Percentiles rank a stretch among this genome's conserved stretches.
These are phyloP conservation scores for Helicoverpa armigera DNA, from an alignment of 1,140 invertebrate species.

Conservation along the genomic window DNA sequence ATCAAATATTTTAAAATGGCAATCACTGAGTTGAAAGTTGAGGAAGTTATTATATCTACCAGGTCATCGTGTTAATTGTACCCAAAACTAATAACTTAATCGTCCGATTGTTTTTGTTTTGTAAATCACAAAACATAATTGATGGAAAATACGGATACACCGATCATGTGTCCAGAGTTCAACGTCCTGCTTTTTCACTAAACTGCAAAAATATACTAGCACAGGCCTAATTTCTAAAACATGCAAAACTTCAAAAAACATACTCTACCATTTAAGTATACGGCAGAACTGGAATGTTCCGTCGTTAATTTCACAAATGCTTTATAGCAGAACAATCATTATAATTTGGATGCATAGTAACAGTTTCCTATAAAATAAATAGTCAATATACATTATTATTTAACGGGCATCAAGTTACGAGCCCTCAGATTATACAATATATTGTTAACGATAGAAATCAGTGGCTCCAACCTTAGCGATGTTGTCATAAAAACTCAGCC, in stretches of 20 bases:
- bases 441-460: slow-evolving; percentile 20
- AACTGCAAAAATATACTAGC: too few species aligned
- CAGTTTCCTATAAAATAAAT: background rate
- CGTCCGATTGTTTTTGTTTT: slow-evolving; percentile 44
- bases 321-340: background rate
- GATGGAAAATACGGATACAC: background rate
- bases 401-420: slow-evolving; percentile 18
- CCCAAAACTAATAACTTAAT: slow-evolving; percentile 61
- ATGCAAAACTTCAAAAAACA: background rate
- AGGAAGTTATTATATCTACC: slow-evolving; percentile 42
- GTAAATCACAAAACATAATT: background rate
- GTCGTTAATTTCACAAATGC: slow-evolving; percentile 9
- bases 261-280: background rate
- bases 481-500: slow-evolving; percentile 5
- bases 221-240: too few species aligned
- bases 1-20: slow-evolving; percentile 9
- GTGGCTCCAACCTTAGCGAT: background rate
- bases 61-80: slow-evolving; percentile 65
- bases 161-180: too few species aligned
- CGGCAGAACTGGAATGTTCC: background rate
- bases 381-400: background rate
- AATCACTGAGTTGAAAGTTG: background rate
- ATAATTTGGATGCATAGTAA: slow-evolving; percentile 6
- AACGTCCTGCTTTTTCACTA: too few species aligned
- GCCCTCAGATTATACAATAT: slow-evolving; percentile 1